Evolutionary conservation across 2,888 invertebrate species (phyloP), one percentile per base, ranked within the genome.

Genomic region (Esperia sulphurella): DNA sequence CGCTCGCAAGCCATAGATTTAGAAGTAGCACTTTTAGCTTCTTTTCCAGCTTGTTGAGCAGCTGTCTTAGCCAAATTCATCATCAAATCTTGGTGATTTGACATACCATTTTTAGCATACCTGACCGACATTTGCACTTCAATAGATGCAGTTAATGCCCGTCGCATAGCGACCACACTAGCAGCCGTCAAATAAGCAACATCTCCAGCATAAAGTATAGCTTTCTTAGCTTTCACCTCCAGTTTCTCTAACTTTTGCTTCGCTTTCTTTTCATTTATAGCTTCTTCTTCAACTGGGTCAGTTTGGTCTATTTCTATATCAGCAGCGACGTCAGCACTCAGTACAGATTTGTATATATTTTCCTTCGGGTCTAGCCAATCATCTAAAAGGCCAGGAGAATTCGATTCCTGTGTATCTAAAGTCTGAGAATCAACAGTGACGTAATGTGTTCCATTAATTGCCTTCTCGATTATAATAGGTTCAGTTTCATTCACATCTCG

Each of bases 11-110:
- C 83, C 28, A 86, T 59, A 6, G 89, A 82, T 56, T 88, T 88
- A 0, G 88, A 87, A 0, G 81, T 66, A 2, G 89, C 89, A 60
- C 77, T 83, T 57, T 81, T 88, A 10, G 89, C 89, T 61, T 89
- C 88, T 62, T 89, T 89, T 0, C 88, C 88, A 29, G 88, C 89
- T 65, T 89, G 88, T 53, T 89, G 88, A 6, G 89, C 89, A 12
- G 89, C 89, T 6, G 88, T 87, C 52, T 84, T 88, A 0, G 89
- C 89, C 47, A 89, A 71, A 65, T 87, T 89, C 88, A 87, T 87
- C 89, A 89, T 89, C 46, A 89, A 59, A 41, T 88, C 87, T 57
- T 85, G 85, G 52, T 88, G 87, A 59, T 86, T 85, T 1, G 84
- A 77, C 87, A 87, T 84, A 4, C 87, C 87, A 53, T 79, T 85